A percentile compares a stretch with the other conserved stretches of the same genome.
Evolutionary conservation across 2,797 vertebrate genomes (phyloP).

Genomic region (Hypotaenidia okinawae): DNA sequence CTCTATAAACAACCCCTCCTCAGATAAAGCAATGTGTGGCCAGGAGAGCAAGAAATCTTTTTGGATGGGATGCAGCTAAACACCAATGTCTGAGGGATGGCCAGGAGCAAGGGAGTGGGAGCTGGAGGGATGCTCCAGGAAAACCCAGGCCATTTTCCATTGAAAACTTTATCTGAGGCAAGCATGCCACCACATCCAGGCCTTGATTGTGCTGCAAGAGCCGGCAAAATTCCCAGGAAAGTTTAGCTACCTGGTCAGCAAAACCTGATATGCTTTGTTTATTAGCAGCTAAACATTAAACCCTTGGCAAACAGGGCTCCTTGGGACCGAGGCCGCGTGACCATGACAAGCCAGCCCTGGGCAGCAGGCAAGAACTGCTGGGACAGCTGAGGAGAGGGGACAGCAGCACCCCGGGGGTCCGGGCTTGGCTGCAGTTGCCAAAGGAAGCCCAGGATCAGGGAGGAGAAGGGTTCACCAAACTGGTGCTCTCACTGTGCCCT

Average conservation of each 20-base stretch:
- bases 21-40: neutral
- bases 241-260: neutral
- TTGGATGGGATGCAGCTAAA: neutral
- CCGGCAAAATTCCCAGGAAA: neutral
- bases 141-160: neutral
- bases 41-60: neutral
- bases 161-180: neutral
- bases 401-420: neutral
- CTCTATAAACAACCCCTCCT: neutral
- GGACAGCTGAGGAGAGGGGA: neutral
- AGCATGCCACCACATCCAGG: neutral
- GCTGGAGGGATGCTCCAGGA: neutral
- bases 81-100: neutral
- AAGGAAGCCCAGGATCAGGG: neutral
- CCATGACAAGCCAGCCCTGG: fast-evolving
- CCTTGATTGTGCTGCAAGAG: neutral
- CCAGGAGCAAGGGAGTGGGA: neutral
- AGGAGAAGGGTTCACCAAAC: neutral
- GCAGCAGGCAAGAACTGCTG: fast-evolving
- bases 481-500: fast-evolving
- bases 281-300: slow-evolving; percentile 67
- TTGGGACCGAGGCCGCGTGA: neutral
- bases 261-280: neutral
- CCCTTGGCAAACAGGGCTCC: slow-evolving; percentile 36
- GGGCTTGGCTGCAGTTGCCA: fast-evolving